Evolutionary conservation across 2,113 vertebrate genomes (phyloP), one percentile per base, ranked within the genome.

Genomic region (Corapipo altera): DNA sequence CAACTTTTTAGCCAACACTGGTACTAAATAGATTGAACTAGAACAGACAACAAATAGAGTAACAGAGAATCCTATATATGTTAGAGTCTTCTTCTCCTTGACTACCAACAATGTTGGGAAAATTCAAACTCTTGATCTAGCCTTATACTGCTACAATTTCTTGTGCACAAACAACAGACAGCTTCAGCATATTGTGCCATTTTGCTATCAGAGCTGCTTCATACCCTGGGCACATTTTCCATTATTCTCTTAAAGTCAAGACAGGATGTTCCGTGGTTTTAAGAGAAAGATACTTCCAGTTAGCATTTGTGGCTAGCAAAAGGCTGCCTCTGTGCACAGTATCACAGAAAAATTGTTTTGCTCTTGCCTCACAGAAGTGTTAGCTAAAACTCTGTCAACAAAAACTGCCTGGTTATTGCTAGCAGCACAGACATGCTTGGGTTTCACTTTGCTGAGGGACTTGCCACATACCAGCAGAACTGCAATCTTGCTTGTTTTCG

Each of bases 371-470:
- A 8, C 37, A 33, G 49, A 75, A 92, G 52, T 15, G 41, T 48
- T 72, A 93, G 73, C 58, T 84, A 55, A 86, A 84, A 66, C 28
- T 9, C 44, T 65, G 58, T 85, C 88, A 91, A 67, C 46, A 91
- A 44, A 49, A 76, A 84, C 48, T 75, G 89, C 92, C 81, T 94
- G 82, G 35, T 59, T 91, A 86, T 57, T 81, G 92, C 91, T 66
- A 85, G 88, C 83, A 91, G 92, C 88, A 70, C 67, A 93, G 91
- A 12, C 59, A 44, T 4, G 10, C n/a, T 82, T 0, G 4, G 43
- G 65, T 48, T 91, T 93, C 62, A 6, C 70, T 85, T 64, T 70
- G 59, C 84, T 37, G 51, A 57, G 69, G 88, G 75, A 51, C 73
- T 41, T 70, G 74, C 84, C 69, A 61, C 37, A 0, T 39, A 67